Base-by-base conservation (phyloP, 1,140 invertebrate species). In the Danaus plexippus region DNA sequence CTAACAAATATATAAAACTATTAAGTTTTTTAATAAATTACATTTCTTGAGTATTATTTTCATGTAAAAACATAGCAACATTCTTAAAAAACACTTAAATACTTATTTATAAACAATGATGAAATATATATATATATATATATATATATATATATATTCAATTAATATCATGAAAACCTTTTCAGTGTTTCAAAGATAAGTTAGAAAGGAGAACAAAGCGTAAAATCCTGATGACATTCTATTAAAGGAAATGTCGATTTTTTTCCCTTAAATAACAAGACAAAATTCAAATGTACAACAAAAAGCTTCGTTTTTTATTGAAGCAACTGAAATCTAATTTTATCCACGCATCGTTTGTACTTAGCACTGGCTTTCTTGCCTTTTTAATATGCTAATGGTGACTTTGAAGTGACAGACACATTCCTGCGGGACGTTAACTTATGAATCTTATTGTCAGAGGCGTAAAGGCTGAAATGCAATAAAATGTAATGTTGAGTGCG, bases 331-430 rank as follows among this genome's bases (percentile, higher is more conserved):
- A 50, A 5, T 40, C n/a, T 40, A 50, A 40, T 18, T 40, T 40
- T n/a, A 50, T 9, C 10, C 48, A 32, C 48, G 47, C 6, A 11
- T 12, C n/a, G 18, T 11, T 49, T 49, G 52, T 48, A 54, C 58
- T 60, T 55, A 55, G 53, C 42, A 47, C 9, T 50, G 47, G 40
- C 53, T 63, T 66, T 65, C 62, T 63, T 61, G 63, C 57, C 67
- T 67, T 69, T 72, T 72, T 72, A 67, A 72, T 69, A 72, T 72
- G 69, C 64, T 69, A 72, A 72, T 69, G 54, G 57, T 47, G 52
- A 61, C 52, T 71, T 69, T 67, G 61, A 64, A 58, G 57, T 59
- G 51, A 47, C 56, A 59, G 47, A 41, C 52, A 55, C 46, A 51
- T 54, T 47, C 44, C 13, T 52, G 22, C 55, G 42, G 4, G 15